phyloP scores from a whole-genome alignment of 2,113 vertebrate genomes.

The Glaucomys volans region DNA sequence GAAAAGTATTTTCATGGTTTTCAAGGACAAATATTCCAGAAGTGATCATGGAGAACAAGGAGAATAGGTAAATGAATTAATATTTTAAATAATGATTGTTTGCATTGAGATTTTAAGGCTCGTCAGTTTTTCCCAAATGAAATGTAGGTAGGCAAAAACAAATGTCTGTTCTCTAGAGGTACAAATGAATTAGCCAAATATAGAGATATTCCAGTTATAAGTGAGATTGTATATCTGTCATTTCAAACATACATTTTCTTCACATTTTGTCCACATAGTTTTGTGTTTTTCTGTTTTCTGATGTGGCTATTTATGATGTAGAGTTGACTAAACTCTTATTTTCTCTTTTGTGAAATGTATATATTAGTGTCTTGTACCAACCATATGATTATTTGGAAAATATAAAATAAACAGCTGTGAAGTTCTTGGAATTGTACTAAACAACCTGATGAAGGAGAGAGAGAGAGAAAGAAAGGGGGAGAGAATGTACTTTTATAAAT shows the following conservation, averaged over 20 bases:
- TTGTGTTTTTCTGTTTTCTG: not conserved
- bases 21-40: conserved; percentile 67
- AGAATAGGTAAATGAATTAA: conserved; percentile 84
- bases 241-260: not conserved
- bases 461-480: not conserved
- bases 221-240: not conserved
- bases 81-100: not conserved
- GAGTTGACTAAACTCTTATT: not conserved
- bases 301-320: not conserved
- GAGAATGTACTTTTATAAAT: not conserved
- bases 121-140: not conserved
- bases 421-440: not conserved
- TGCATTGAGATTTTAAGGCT: not conserved
- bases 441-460: not conserved
- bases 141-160: not conserved
- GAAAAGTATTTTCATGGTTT: conserved; percentile 62
- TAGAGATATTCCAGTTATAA: not conserved
- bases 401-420: not conserved
- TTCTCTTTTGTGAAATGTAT: not conserved
- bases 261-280: not conserved
- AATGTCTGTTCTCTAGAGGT: not conserved
- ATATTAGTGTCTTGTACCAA: not conserved
- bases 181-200: not conserved
- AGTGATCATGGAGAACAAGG: conserved; percentile 82
- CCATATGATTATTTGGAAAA: not conserved